Evolutionary conservation across 2,888 invertebrate genomes (phyloP), one percentile per base, ranked within the genome.

Genomic region (Drosophila robusta): DNA sequence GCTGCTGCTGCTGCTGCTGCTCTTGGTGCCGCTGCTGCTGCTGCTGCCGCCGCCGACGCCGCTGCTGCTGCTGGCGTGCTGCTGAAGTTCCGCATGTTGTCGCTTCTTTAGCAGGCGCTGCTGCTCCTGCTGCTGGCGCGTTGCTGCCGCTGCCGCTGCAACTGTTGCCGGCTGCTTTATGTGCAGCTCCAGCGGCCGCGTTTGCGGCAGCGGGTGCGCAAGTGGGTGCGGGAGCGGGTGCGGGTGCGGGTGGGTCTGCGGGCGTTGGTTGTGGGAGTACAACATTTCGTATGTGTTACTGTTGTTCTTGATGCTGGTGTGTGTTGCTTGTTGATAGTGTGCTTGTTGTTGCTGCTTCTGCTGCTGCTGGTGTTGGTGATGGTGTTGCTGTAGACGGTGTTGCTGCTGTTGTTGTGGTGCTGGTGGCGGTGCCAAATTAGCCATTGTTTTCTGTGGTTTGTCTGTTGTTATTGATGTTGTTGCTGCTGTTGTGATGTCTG

Each of bases 241-340:
- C 18, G 1, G 44, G 9, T 49, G 44, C 63, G 54, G 52, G 44
- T 66, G 72, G 68, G 72, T 39, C 55, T 66, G 79, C 55, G 54
- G 45, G 49, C 55, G 68, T 72, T 80, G 90, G 85, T 80, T 90
- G 79, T 90, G 91, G 91, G 91, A 92, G 91, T 91, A 91, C 91
- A 91, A 91, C 92, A 91, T 92, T 91, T 91, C 91, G 80, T 87
- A 83, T 78, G 89, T 69, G 73, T 68, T 86, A 65, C 80, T 74
- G 86, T 68, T 73, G 70, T 11, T 34, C 2, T 34, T 83, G 66
- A 75, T 70, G 83, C 62, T 70, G 49, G 47, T 51, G 44, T 58
- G 56, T 29, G 66, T 52, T 46, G 69, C 70, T 39, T 62, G 79
- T 63, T 60, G 80, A 69, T 75, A 66, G 36, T 55, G 45, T 18